Base-by-base conservation (phyloP, 2,888 invertebrate species). In the Stenchaetothrips biformis region DNA sequence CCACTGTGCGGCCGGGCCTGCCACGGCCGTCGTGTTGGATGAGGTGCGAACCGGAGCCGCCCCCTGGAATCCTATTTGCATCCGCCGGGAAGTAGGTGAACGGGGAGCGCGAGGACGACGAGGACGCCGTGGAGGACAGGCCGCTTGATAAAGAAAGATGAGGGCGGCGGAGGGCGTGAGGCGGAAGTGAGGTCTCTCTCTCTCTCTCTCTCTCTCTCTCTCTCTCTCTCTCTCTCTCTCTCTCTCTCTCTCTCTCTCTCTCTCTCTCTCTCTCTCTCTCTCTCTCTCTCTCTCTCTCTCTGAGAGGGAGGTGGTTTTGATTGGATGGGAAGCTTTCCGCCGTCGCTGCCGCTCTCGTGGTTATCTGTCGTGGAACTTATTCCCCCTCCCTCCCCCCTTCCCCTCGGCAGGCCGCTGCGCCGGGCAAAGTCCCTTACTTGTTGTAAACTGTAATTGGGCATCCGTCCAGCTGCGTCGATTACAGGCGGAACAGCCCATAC, bases 401-500 rank as follows among this genome's bases (percentile, higher is more conserved):
- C 4, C 37, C 37, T 37, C 37, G 37, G 37, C 2, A 37, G 37
- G 37, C 37, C 37, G 37, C 37, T 37, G 16, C 53, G 53, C 53
- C 67, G 9, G 67, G n/a, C 21, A 67, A 67, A 67, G 67, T 74
- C 67, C 67, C 67, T 74, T 74, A 74, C 67, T 74, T 74, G 67
- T 74, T 74, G 67, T 74, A 74, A 74, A 74, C 67, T 74, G 67
- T 74, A 74, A 74, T 74, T 74, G 67, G 67, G 67, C 67, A 74
- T 74, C 67, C 67, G 67, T 74, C 67, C 67, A 74, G 67, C 67
- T 74, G 67, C 67, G 67, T 74, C 67, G 67, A 74, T 74, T 74
- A 74, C 67, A 53, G 18, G 53, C 13, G 53, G 53, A 11, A 18
- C 53, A 74, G 25, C 25, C 67, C 9, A 21, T 21, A 2, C 67